Conservation (phyloP, 1,140 invertebrate genomes). For the Drosophila punjabiensis region DNA sequence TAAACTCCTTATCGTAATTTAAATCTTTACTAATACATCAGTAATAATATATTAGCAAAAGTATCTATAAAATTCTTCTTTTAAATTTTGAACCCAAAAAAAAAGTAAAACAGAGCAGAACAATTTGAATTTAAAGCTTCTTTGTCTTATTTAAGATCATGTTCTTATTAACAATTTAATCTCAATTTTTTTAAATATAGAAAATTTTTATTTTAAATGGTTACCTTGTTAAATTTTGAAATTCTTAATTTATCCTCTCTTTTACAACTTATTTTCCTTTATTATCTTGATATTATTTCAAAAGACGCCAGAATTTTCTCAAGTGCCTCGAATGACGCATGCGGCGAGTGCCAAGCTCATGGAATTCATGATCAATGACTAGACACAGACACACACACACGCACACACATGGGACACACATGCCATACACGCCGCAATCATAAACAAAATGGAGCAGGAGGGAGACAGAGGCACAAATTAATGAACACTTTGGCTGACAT, state of each 20-base stretch:
- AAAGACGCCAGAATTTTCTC: not conserved
- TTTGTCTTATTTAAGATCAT: too few relatives aligned
- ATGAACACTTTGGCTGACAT: slow-evolving; percentile 82
- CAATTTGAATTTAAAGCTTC: too few relatives aligned
- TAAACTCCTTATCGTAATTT: too few relatives aligned
- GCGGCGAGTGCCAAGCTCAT: slow-evolving; percentile 74
- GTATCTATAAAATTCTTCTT: too few relatives aligned
- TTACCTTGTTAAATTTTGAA: too few relatives aligned
- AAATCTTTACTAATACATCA: too few relatives aligned
- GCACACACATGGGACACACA: slow-evolving; percentile 1
- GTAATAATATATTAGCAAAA: too few relatives aligned
- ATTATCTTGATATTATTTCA: not conserved
- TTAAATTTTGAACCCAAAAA: too few relatives aligned
- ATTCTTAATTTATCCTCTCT: not conserved
- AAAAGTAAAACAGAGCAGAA: too few relatives aligned
- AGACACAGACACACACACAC: slow-evolving; percentile 59
- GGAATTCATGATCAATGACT: slow-evolving; percentile 84
- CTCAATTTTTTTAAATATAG: not conserved
- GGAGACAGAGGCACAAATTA: slow-evolving; percentile 69
- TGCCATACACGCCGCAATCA: slow-evolving; percentile 49
- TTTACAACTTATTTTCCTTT: not conserved
- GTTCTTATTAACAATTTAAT: not conserved
- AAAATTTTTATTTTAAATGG: too few relatives aligned
- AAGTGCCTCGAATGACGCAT: slow-evolving; percentile 65
- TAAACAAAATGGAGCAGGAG: slow-evolving; percentile 56